These are phyloP conservation scores for Mobula hypostoma DNA, from an alignment of 2,113 vertebrate genomes.

Conservation along the genomic window DNA sequence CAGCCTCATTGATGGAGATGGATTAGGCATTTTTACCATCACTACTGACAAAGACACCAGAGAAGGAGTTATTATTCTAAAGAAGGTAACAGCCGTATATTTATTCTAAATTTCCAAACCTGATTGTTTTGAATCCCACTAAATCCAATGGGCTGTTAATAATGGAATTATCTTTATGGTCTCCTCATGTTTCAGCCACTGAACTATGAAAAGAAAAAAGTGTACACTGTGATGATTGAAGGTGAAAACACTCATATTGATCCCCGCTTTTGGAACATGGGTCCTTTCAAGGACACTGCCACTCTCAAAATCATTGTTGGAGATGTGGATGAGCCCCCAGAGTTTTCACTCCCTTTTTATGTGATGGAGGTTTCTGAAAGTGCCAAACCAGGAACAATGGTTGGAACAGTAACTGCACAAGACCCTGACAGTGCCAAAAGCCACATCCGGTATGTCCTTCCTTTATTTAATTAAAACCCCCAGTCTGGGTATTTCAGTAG, in stretches of 20 bases:
- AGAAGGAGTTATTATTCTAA: conserved; percentile 86
- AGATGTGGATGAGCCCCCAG: conserved; percentile 84
- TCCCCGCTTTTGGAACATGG: conserved; percentile 82
- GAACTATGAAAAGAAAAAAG: conserved; percentile 93
- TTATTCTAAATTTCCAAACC: conserved; percentile 15
- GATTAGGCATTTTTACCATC: conserved; percentile 78
- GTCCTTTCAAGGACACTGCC: conserved; percentile 86
- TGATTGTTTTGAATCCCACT: conserved; percentile 39
- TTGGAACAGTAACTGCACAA: conserved; percentile 83
- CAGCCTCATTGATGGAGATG: conserved; percentile 86
- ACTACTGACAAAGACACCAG: conserved; percentile 81
- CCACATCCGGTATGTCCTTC: conserved; percentile 69
- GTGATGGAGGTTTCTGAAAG: conserved; percentile 93
- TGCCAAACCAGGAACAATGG: conserved; percentile 66
- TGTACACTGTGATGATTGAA: conserved; percentile 87
- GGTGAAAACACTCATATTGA: conserved; percentile 87
- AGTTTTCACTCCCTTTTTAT: conserved; percentile 84
- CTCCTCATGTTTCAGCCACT: conserved; percentile 63
- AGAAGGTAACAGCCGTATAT: conserved; percentile 65
- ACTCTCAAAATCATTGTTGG: conserved; percentile 86
- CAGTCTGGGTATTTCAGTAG: background rate
- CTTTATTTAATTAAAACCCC: background rate
- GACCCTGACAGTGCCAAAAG: conserved; percentile 85
- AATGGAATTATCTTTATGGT: background rate
- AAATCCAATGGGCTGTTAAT: conserved; percentile 43